These are phyloP conservation scores for Erinaceus europaeus DNA, from an alignment of 2,113 vertebrate genomes.

Conservation along the genomic window DNA sequence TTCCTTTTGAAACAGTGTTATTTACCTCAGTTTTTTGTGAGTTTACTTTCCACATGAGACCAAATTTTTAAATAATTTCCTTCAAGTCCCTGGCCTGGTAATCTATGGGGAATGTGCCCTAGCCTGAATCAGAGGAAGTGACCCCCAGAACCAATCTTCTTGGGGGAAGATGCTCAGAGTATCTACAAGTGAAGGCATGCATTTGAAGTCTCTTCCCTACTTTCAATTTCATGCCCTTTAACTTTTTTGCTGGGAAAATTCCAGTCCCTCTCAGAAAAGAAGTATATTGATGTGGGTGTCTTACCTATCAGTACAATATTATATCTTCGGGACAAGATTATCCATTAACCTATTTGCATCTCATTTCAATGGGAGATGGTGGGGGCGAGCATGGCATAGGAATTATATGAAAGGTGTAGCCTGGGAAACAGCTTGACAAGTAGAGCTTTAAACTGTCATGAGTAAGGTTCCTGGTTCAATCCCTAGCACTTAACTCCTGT, in stretches of 20 bases:
- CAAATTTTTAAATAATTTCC: not conserved
- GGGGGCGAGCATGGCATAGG: not conserved
- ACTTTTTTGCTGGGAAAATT: not conserved
- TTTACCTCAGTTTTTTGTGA: not conserved
- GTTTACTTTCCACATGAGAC: not conserved
- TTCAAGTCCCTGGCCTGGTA: not conserved
- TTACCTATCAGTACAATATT: not conserved
- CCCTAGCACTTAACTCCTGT: no score
- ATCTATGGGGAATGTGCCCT: not conserved
- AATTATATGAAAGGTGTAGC: not conserved
- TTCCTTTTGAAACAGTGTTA: not conserved
- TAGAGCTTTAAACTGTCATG: no score
- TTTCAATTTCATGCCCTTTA: not conserved
- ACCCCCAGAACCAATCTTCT: not conserved
- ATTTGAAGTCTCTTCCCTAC: not conserved
- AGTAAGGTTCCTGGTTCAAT: no score
- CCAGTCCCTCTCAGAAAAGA: not conserved
- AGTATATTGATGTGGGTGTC: not conserved
- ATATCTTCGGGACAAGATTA: conserved; percentile 31
- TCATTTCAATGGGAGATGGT: conserved; percentile 17
- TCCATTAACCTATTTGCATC: conserved; percentile 52
- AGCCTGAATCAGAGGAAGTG: not conserved
- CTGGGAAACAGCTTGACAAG: no score
- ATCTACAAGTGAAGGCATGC: not conserved
- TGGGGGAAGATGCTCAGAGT: not conserved